phyloP scores from a whole-genome alignment of 1,140 invertebrate genomes.

The Batillaria attramentaria region DNA sequence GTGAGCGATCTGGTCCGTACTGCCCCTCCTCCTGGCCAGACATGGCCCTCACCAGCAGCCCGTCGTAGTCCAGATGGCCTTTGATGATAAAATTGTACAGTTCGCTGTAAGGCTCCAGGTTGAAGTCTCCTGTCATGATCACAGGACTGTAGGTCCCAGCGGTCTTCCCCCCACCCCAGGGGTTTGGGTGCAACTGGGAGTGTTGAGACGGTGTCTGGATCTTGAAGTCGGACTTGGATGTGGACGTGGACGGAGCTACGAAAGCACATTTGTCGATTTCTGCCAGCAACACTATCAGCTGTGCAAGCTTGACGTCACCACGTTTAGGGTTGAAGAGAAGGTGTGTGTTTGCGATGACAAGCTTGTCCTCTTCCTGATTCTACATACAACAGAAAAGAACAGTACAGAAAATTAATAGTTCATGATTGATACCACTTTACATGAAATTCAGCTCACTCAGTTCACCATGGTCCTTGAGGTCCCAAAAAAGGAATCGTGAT shows the following conservation, averaged over 20 bases:
- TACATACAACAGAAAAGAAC: too few relatives aligned
- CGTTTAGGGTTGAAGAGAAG: slow-evolving; percentile 92
- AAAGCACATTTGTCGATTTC: slow-evolving; percentile 79
- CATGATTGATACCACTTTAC: too few relatives aligned
- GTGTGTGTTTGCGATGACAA: slow-evolving; percentile 93
- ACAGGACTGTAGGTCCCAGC: slow-evolving; percentile 79
- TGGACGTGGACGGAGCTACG: slow-evolving; percentile 14
- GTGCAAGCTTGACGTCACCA: slow-evolving; percentile 90
- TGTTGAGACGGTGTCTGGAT: neutral
- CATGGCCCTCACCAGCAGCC: slow-evolving; percentile 59
- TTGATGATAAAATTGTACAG: slow-evolving; percentile 82
- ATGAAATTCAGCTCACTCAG: too few relatives aligned
- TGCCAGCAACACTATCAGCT: slow-evolving; percentile 82
- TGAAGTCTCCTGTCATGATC: slow-evolving; percentile 92
- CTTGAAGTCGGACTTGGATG: too few relatives aligned
- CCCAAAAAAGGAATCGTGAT: too few relatives aligned
- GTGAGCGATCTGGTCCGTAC: slow-evolving; percentile 31
- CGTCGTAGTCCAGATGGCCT: slow-evolving; percentile 78
- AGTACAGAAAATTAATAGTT: too few relatives aligned
- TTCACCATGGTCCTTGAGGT: too few relatives aligned
- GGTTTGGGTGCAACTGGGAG: neutral
- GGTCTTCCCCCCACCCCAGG: neutral
- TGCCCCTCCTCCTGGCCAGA: slow-evolving; percentile 61
- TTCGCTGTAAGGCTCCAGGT: slow-evolving; percentile 81
- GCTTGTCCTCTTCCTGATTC: slow-evolving; percentile 37